Conservation (phyloP, 2,888 invertebrate species). For the Archips crataeganus region DNA sequence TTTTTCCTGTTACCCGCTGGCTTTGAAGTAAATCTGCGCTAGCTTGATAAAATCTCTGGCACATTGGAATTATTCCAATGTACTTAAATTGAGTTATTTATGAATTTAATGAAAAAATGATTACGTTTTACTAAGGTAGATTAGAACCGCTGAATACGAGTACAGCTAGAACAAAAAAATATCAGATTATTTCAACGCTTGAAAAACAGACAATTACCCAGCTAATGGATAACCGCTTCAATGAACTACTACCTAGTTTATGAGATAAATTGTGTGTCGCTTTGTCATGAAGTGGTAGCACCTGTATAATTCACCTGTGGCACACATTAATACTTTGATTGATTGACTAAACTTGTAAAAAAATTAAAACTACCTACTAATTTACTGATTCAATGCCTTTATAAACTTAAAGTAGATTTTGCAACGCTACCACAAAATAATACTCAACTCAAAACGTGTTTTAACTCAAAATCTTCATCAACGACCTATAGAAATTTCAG, state of each 20-base stretch:
- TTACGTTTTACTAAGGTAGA: not conserved
- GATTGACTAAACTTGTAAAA: too few species aligned
- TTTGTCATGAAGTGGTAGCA: too few species aligned
- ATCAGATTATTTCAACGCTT: not conserved
- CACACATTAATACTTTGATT: too few species aligned
- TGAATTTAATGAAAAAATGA: not conserved
- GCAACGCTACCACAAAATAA: not conserved
- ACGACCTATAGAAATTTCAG: not conserved
- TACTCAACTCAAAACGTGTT: not conserved
- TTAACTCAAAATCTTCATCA: slow-evolving; percentile 13
- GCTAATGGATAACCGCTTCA: too few species aligned
- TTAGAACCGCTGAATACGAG: too few species aligned
- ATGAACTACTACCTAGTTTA: too few species aligned
- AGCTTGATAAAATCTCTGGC: slow-evolving; percentile 29
- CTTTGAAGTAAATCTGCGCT: slow-evolving; percentile 38
- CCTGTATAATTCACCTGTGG: too few species aligned
- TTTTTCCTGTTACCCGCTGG: slow-evolving; percentile 38
- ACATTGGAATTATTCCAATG: slow-evolving; percentile 9
- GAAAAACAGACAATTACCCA: not conserved
- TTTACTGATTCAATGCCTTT: not conserved
- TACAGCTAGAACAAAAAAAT: too few species aligned
- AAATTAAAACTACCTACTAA: not conserved
- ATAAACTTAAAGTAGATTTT: not conserved
- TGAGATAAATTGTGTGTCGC: too few species aligned
- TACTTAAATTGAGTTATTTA: slow-evolving; percentile 6